phyloP scores from a whole-genome alignment of 2,797 vertebrate genomes.

The Microcaecilia unicolor region DNA sequence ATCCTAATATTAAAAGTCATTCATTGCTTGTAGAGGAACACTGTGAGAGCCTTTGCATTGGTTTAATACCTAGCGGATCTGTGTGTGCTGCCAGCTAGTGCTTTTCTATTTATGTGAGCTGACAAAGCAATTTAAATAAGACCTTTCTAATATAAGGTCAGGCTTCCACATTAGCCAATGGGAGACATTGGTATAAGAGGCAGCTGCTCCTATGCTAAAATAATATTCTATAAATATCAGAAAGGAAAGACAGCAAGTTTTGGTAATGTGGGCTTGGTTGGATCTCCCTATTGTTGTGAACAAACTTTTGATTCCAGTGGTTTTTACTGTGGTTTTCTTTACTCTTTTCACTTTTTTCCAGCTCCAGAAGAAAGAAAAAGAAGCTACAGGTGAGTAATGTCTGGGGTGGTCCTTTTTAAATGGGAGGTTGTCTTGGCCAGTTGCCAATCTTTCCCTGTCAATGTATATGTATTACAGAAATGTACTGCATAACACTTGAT shows the following conservation, averaged over 20 bases:
- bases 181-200: background rate
- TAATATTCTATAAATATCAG: constrained; percentile 24
- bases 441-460: too few species aligned
- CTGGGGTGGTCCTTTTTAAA: background rate
- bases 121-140: background rate
- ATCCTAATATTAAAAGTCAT: too few species aligned
- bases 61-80: too few species aligned
- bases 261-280: constrained; percentile 21
- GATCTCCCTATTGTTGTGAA: constrained; percentile 10
- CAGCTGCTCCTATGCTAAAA: constrained; percentile 2
- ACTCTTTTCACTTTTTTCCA: constrained; percentile 23
- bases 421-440: too few species aligned
- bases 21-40: too few species aligned
- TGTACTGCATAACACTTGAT: too few species aligned
- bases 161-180: constrained; percentile 17
- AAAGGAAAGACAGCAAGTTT: background rate
- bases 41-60: too few species aligned
- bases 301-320: constrained; percentile 24
- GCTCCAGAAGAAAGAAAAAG: background rate
- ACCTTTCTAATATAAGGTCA: constrained; percentile 4
- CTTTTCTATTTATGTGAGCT: background rate
- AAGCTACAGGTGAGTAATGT: constrained; percentile 22
- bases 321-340: constrained; percentile 15
- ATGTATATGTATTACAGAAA: too few species aligned
- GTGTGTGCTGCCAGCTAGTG: too few species aligned